Conservation (phyloP, 2,113 vertebrate species). For the Chitala chitala region DNA sequence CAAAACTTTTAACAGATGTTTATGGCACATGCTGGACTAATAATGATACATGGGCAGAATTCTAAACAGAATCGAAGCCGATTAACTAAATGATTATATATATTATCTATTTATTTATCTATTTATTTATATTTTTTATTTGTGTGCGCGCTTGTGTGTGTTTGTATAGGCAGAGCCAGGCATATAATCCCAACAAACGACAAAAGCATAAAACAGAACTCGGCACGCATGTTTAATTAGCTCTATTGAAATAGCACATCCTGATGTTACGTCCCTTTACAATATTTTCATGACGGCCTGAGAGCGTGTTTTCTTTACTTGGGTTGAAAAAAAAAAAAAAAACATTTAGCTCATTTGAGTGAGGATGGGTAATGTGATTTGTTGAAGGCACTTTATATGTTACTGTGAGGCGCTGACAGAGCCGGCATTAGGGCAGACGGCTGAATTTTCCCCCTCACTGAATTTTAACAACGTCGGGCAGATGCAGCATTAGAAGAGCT, state of each 20-base stretch:
- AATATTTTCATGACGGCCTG: background rate
- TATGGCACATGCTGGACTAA: too few relatives aligned
- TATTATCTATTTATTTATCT: background rate
- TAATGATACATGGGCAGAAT: conserved; percentile 36
- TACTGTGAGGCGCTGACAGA: conserved; percentile 25
- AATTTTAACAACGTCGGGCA: conserved; percentile 61
- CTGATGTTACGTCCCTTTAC: conserved; percentile 18
- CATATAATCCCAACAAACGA: background rate
- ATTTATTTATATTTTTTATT: background rate
- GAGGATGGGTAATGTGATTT: conserved; percentile 47
- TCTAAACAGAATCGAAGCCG: background rate
- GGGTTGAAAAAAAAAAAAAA: background rate
- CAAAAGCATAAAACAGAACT: background rate
- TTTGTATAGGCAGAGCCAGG: background rate
- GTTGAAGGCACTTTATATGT: conserved; percentile 29
- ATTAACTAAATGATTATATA: background rate
- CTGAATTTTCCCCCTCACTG: conserved; percentile 50
- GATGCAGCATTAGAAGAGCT: conserved; percentile 16
- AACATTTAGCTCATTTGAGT: conserved; percentile 20
- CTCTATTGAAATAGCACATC: conserved; percentile 49
- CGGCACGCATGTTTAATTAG: background rate
- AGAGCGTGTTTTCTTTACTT: conserved; percentile 16
- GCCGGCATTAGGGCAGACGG: conserved; percentile 27
- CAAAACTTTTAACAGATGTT: conserved; percentile 53
- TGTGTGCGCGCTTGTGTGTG: background rate